A percentile compares a stretch with the other conserved stretches of the same genome.
Conservation (phyloP, 1,140 invertebrate species). For the Cotesia chilonis region DNA sequence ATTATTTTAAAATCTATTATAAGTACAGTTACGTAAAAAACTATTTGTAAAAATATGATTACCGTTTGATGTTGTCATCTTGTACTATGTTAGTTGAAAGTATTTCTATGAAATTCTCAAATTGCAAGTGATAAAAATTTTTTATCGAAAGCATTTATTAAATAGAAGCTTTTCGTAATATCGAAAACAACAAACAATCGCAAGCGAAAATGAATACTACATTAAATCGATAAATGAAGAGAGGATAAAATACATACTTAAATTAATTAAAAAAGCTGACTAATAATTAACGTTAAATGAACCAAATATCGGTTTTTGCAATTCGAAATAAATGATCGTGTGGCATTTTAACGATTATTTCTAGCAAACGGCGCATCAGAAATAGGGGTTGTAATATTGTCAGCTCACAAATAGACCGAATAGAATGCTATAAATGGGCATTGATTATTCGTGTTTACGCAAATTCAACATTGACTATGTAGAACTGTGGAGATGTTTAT, state of each 20-base stretch:
- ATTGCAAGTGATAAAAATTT: no score
- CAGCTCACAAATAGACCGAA: slow-evolving; percentile 36
- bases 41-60: no score
- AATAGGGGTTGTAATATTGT: slow-evolving; percentile 6
- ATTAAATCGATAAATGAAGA: slow-evolving; percentile 19
- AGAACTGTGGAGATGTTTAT: slow-evolving; percentile 33
- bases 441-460: slow-evolving; percentile 40
- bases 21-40: no score
- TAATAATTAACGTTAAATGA: slow-evolving; percentile 33
- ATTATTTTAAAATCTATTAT: no score
- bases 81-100: no score
- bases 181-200: no score
- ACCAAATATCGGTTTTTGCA: slow-evolving; percentile 34
- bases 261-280: slow-evolving; percentile 30
- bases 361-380: slow-evolving; percentile 38
- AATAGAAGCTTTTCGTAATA: no score
- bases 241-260: slow-evolving; percentile 23
- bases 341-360: slow-evolving; percentile 45
- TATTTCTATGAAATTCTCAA: no score
- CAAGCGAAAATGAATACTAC: background rate
- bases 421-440: slow-evolving; percentile 35
- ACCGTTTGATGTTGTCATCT: no score
- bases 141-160: no score
- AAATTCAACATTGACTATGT: slow-evolving; percentile 29
- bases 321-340: slow-evolving; percentile 29